Conservation (phyloP, 2,797 vertebrate species). For the Lagodon rhomboides region DNA sequence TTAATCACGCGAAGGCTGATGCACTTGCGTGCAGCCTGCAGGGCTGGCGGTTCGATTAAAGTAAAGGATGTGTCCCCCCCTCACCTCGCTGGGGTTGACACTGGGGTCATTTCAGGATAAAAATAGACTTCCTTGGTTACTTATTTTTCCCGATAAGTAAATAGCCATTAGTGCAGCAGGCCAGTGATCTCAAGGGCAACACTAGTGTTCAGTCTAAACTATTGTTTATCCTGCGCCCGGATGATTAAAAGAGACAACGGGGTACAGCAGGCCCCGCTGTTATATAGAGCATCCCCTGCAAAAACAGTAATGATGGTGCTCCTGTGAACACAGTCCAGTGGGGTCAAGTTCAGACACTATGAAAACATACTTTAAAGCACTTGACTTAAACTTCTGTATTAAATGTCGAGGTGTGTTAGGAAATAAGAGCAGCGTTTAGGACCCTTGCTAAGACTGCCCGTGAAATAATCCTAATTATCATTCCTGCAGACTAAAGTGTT, state of each 20-base stretch:
- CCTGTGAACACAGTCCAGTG: constrained; percentile 59
- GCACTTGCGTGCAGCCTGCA: constrained; percentile 59
- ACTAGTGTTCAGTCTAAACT: constrained; percentile 57
- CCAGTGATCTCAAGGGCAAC: constrained; percentile 75
- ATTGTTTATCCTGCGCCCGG: constrained; percentile 68
- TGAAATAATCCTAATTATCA: constrained; percentile 81
- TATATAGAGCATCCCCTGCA: constrained; percentile 51
- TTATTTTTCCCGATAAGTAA: constrained; percentile 78
- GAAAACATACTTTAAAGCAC: constrained; percentile 74
- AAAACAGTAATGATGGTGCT: constrained; percentile 64
- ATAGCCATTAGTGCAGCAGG: constrained; percentile 78
- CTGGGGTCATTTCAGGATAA: constrained; percentile 73
- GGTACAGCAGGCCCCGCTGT: constrained; percentile 42
- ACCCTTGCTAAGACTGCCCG: constrained; percentile 59
- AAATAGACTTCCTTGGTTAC: constrained; percentile 76
- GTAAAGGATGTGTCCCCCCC: constrained; percentile 56
- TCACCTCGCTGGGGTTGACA: constrained; percentile 60
- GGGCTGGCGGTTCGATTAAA: constrained; percentile 68
- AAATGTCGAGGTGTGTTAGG: constrained; percentile 53
- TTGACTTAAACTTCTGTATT: constrained; percentile 65
- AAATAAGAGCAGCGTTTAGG: constrained; percentile 47
- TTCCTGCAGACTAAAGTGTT: constrained; percentile 69
- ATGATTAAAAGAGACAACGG: constrained; percentile 74
- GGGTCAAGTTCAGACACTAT: constrained; percentile 67
- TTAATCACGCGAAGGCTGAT: constrained; percentile 60